These are phyloP conservation scores for Epinotia bilunana DNA, from an alignment of 2,888 invertebrate genomes.

Conservation along the genomic window DNA sequence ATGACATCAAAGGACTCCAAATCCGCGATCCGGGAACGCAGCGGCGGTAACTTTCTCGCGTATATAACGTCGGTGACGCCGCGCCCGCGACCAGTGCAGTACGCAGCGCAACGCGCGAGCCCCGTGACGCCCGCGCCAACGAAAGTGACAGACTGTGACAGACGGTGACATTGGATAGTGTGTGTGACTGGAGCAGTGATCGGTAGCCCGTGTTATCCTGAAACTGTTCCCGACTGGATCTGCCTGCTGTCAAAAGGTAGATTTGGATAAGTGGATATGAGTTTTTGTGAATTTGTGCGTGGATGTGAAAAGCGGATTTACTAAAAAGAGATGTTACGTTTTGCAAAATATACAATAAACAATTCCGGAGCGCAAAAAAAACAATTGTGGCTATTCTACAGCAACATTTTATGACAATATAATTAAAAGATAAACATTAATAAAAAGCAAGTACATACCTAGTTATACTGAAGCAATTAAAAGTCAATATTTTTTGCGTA, in stretches of 20 bases:
- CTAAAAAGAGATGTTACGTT: constrained; percentile 9
- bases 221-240: constrained; percentile 63
- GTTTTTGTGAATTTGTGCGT: constrained; percentile 29
- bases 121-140: constrained; percentile 60
- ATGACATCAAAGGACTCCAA: constrained; percentile 78
- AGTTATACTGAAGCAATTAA: neutral
- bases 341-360: neutral
- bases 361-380: neutral
- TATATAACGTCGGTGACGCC: constrained; percentile 73
- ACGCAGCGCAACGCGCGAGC: constrained; percentile 64
- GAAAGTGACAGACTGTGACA: constrained; percentile 71
- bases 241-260: constrained; percentile 39
- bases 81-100: constrained; percentile 78
- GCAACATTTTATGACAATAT: neutral
- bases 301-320: constrained; percentile 5
- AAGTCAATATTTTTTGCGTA: neutral
- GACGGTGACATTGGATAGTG: constrained; percentile 72
- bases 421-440: too few species aligned
- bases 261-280: constrained; percentile 40
- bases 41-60: constrained; percentile 78
- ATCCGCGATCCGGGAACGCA: constrained; percentile 77
- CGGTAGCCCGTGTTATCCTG: constrained; percentile 80
- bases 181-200: constrained; percentile 81
- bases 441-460: too few species aligned
- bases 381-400: neutral